Percentiles rank a stretch among this genome's conserved stretches.
Conservation (phyloP, 37 sponge, comb jelly and placozoan genomes). For the Ianthella basta region DNA sequence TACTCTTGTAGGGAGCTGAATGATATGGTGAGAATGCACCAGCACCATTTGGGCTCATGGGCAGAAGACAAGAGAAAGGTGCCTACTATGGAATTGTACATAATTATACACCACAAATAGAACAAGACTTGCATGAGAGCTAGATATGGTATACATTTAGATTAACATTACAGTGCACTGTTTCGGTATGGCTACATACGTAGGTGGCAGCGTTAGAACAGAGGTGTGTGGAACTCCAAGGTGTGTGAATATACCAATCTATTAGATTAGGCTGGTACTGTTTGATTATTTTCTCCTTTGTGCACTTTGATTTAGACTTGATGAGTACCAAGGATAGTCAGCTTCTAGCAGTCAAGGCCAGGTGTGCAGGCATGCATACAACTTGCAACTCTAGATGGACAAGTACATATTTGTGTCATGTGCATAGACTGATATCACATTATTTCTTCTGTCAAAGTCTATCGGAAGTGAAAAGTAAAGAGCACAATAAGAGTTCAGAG, state of each 20-base stretch:
- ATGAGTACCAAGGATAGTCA: too few relatives aligned
- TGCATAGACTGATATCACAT: too few relatives aligned
- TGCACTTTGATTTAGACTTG: too few relatives aligned
- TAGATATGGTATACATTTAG: too few relatives aligned
- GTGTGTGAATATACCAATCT: not conserved
- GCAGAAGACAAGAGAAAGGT: constrained; percentile 25
- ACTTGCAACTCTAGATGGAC: too few relatives aligned
- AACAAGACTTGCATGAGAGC: too few relatives aligned
- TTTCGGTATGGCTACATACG: not conserved
- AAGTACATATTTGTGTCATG: too few relatives aligned
- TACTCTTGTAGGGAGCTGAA: constrained; percentile 46
- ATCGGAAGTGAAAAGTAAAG: not conserved
- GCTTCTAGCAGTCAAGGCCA: too few relatives aligned
- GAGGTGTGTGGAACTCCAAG: constrained; percentile 28
- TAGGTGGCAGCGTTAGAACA: constrained; percentile 26
- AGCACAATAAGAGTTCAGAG: not conserved
- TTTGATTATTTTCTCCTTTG: too few relatives aligned
- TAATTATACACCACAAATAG: too few relatives aligned
- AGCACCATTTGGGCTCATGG: constrained; percentile 20
- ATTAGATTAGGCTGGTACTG: too few relatives aligned
- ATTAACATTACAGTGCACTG: not conserved
- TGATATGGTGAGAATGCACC: constrained; percentile 28
- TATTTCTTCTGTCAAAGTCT: not conserved
- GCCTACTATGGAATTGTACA: not conserved
- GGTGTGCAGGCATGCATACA: too few relatives aligned